phyloP scores from a whole-genome alignment of 2,888 invertebrate species.

The Melinaea marsaeus region DNA sequence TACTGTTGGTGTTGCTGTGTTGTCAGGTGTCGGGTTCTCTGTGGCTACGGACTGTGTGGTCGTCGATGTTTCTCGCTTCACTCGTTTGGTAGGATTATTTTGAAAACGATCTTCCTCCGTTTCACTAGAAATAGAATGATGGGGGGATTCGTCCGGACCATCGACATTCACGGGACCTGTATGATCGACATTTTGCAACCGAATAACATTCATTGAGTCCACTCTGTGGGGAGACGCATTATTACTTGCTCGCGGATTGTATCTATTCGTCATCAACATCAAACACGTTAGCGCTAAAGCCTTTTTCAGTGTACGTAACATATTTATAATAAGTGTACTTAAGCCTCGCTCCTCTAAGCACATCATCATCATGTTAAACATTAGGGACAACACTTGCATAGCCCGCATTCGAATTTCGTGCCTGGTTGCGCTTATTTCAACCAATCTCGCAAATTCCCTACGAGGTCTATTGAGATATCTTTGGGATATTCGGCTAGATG shows the following conservation, averaged over 20 bases:
- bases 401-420: slow-evolving; percentile 73
- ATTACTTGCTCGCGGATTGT: slow-evolving; percentile 41
- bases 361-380: slow-evolving; percentile 77
- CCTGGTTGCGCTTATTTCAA: slow-evolving; percentile 66
- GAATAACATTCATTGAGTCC: slow-evolving; percentile 59
- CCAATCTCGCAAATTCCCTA: slow-evolving; percentile 54
- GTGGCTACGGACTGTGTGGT: slow-evolving; percentile 24
- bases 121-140: slow-evolving; percentile 32
- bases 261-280: slow-evolving; percentile 68
- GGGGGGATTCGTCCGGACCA: slow-evolving; percentile 54
- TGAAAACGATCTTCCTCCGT: slow-evolving; percentile 36
- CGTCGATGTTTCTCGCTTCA: slow-evolving; percentile 23
- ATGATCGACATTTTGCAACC: slow-evolving; percentile 65
- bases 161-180: slow-evolving; percentile 64
- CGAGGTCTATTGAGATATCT: slow-evolving; percentile 52
- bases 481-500: slow-evolving; percentile 44
- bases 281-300: slow-evolving; percentile 69
- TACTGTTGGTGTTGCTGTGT: slow-evolving; percentile 28
- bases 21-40: slow-evolving; percentile 17
- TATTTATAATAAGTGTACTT: slow-evolving; percentile 65
- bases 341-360: slow-evolving; percentile 69
- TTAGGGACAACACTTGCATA: slow-evolving; percentile 71
- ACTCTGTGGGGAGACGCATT: slow-evolving; percentile 48
- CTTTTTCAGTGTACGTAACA: slow-evolving; percentile 68
- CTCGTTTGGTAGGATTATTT: slow-evolving; percentile 32